Conservation (phyloP, 53 echinoderm and acorn worm genomes). For the Paelopatides confundens region DNA sequence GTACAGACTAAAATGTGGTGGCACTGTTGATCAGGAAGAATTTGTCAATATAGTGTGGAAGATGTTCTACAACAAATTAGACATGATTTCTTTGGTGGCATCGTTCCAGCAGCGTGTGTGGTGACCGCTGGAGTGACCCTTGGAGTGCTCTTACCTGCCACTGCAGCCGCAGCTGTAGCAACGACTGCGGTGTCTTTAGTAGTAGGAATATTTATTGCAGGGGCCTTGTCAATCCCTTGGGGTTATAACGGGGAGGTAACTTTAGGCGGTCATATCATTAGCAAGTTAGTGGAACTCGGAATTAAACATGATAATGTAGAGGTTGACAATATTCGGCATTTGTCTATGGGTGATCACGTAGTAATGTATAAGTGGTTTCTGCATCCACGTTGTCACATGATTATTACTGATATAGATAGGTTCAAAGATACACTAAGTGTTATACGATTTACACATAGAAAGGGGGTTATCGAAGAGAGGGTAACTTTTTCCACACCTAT, state of each 20-base stretch:
- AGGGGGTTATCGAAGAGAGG: slow-evolving; percentile 59
- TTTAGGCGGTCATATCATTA: not conserved
- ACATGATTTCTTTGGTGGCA: not conserved
- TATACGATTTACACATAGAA: slow-evolving; percentile 42
- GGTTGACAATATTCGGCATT: not conserved
- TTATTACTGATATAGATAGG: slow-evolving; percentile 8
- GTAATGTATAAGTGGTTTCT: slow-evolving; percentile 37
- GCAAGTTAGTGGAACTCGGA: not conserved
- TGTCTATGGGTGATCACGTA: slow-evolving; percentile 51
- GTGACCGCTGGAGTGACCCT: not conserved
- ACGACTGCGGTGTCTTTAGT: not conserved
- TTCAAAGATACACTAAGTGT: slow-evolving; percentile 20
- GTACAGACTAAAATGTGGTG: not conserved
- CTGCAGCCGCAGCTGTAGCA: not conserved
- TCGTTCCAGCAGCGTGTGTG: not conserved
- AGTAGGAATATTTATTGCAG: not conserved
- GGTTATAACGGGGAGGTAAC: not conserved
- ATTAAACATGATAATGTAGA: not conserved
- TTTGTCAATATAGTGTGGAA: not conserved
- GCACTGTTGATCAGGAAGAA: not conserved
- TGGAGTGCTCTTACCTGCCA: not conserved
- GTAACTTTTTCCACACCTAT: slow-evolving; percentile 16
- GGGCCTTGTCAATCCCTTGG: not conserved
- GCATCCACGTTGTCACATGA: slow-evolving; percentile 67
- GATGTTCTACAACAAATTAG: not conserved